Evolutionary conservation across 2,888 invertebrate genomes (phyloP), one percentile per base, ranked within the genome.

Genomic region (Zeuzera pyrina): DNA sequence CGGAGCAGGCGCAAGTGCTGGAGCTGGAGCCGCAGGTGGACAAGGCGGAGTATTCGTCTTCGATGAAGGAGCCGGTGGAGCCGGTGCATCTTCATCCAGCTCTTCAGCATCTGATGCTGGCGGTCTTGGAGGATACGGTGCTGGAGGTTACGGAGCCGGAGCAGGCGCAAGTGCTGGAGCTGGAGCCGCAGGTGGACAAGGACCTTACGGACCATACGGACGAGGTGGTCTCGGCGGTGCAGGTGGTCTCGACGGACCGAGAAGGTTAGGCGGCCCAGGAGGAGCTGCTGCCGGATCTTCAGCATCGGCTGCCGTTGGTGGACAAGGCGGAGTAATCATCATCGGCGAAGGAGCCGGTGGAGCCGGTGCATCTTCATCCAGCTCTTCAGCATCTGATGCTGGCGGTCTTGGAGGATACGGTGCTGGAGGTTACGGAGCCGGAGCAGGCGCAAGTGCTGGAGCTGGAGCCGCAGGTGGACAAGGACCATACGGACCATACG

Each of bases 151-250:
- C 12, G 12, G 21, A 19, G 31, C 23, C 2, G 29, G 10, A 15
- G 31, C 33, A 10, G 31, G 19, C 15, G 29, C 31, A 14, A 21
- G 16, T 23, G 22, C 31, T 21, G 33, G 30, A 14, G 6, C 28
- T 8, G 30, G 25, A 11, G 29, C 28, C 10, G 25, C 22, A 15
- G 35, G 27, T 5, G 30, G 10, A 12, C 8, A 2, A 10, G 36
- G 16, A 14, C 28, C 15, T 15, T 26, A 23, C 13, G 43, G 35
- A 31, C 26, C 30, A 26, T 22, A 15, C 15, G 29, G 34, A 24
- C 27, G 23, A 19, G 5, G 5, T 19, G 19, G 19, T 6, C 8
- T 6, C 8, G 19, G 19, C 8, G 5, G 5, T 19, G 19, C 5
- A 19, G 19, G 19, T 19, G 19, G n/a, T 19, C 19, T 6, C 19